A percentile compares a stretch with the other conserved stretches of the same genome.
These are phyloP conservation scores for Montipora sp. DNA, from an alignment of 64 coral and sea anemone species.

Conservation along the genomic window DNA sequence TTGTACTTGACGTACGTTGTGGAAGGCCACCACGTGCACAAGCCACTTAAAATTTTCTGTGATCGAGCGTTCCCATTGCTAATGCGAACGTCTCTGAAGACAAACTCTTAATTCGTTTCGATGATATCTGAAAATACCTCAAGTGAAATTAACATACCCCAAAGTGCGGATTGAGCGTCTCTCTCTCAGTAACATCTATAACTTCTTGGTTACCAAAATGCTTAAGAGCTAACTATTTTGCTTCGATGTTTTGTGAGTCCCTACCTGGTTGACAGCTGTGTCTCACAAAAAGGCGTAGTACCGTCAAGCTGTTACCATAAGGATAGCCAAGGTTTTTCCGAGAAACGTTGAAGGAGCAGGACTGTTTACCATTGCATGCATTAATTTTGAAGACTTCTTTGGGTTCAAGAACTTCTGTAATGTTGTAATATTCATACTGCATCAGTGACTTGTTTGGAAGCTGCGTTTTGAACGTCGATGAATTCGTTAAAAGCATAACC, in stretches of 20 bases:
- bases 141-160: too few relatives aligned
- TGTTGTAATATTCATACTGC: slow-evolving; percentile 1
- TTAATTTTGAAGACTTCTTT: not conserved
- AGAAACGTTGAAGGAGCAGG: not conserved
- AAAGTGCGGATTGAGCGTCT: too few relatives aligned
- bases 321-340: not conserved
- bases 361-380: not conserved
- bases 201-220: too few relatives aligned
- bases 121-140: too few relatives aligned
- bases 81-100: too few relatives aligned
- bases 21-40: too few relatives aligned
- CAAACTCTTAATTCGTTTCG: too few relatives aligned
- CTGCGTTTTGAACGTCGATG: not conserved
- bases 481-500: not conserved
- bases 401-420: not conserved
- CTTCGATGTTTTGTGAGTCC: not conserved
- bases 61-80: too few relatives aligned
- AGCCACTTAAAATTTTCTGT: too few relatives aligned
- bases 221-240: too few relatives aligned
- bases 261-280: slow-evolving; percentile 29
- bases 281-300: not conserved
- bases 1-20: too few relatives aligned
- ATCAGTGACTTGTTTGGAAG: not conserved
- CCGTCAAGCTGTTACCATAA: not conserved
- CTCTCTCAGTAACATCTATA: too few relatives aligned